Base-by-base conservation (phyloP, 1,140 invertebrate genomes). In the Drosophila sp. region DNA sequence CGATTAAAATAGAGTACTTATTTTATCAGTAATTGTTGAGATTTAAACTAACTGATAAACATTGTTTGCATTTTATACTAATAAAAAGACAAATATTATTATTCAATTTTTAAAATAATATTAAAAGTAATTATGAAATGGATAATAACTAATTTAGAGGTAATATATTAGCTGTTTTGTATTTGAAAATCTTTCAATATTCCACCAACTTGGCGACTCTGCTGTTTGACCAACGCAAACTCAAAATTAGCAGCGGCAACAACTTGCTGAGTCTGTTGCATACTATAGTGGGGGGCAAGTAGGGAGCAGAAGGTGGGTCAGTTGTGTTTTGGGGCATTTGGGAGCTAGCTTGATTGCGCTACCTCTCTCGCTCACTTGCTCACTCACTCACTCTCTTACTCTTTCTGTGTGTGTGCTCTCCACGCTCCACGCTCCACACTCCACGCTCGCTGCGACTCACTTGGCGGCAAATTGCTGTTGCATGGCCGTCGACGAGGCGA, bases 401-500 rank as follows among this genome's bases (percentile, higher is more conserved):
- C 57, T 46, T 14, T 46, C 27, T 46, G 3, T 32, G 11, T 80
- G 11, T 76, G 48, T 65, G 71, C 80, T 72, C 63, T 80, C 27
- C 59, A 70, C 61, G 59, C 80, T 65, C 18, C 66, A 38, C n/a
- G 36, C 36, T 38, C 36, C n/a, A n/a, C n/a, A n/a, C n/a, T n/a
- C n/a, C n/a, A 38, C n/a, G 36, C 36, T 38, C 36, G 78, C 80
- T 75, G 70, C 63, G 76, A 61, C 70, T 77, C 80, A 81, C 70
- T 90, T 84, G 76, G 75, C 78, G 81, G 81, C 83, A 89, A 87
- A 87, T 87, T 82, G 79, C 79, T 82, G 83, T 87, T 87, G 82
- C 83, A 89, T 89, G 83, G 78, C 51, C 69, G 65, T 48, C 65
- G 36, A 34, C 48, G 48, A 64, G 51, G 67, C 71, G 76, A 73